phyloP scores from a whole-genome alignment of 2,113 vertebrate species.

The Pangasianodon gigas region DNA sequence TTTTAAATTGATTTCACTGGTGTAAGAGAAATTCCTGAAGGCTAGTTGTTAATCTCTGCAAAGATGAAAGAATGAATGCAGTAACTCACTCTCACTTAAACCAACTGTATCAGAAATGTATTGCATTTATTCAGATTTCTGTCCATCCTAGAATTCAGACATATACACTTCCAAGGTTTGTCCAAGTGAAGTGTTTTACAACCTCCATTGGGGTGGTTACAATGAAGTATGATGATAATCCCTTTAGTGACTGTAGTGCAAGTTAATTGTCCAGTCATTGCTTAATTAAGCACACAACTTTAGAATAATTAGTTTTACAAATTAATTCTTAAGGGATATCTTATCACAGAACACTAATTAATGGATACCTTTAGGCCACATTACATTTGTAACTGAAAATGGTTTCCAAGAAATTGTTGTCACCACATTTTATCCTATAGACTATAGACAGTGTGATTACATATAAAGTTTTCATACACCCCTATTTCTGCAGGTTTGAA shows the following conservation, averaged over 20 bases:
- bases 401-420: neutral
- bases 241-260: neutral
- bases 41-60: neutral
- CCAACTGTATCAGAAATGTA: neutral
- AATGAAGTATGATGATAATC: neutral
- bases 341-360: neutral
- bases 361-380: conserved; percentile 24
- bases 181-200: neutral
- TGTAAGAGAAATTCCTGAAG: neutral
- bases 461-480: conserved; percentile 14
- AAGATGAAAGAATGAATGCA: neutral
- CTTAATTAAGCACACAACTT: conserved; percentile 20
- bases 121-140: neutral
- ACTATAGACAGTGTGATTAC: conserved; percentile 17
- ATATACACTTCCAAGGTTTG: neutral
- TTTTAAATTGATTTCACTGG: neutral
- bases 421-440: conserved; percentile 16
- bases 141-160: neutral
- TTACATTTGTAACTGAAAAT: neutral
- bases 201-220: neutral
- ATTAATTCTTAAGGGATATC: neutral
- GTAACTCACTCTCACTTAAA: neutral
- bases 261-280: conserved; percentile 22
- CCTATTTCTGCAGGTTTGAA: neutral
- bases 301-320: neutral